These are phyloP conservation scores for Lycaon pictus DNA, from an alignment of 2,113 vertebrate genomes.

Conservation along the genomic window DNA sequence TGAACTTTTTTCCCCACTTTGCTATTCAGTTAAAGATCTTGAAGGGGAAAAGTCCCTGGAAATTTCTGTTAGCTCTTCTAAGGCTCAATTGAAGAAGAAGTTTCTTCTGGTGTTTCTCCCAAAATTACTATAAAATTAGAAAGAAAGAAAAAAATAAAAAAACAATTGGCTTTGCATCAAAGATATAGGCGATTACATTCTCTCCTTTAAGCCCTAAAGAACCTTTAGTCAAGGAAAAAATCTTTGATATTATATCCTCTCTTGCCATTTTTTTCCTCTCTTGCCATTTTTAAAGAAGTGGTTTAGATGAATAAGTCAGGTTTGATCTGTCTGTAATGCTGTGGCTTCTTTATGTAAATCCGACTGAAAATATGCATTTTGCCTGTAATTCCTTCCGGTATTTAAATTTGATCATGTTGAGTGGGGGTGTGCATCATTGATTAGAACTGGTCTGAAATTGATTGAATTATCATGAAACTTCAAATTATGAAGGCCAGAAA, in stretches of 20 bases:
- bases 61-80: not conserved
- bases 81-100: not conserved
- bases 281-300: not conserved
- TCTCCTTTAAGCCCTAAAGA: not conserved
- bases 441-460: not conserved
- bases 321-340: not conserved
- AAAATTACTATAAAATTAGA: not conserved
- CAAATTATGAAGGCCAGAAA: not conserved
- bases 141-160: not conserved
- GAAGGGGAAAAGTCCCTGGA: not conserved
- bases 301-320: not conserved
- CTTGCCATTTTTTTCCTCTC: not conserved
- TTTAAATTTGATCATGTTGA: not conserved
- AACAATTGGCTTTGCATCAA: not conserved
- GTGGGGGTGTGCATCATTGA: not conserved
- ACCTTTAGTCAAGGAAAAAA: not conserved
- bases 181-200: not conserved
- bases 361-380: not conserved
- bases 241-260: not conserved
- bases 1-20: not conserved
- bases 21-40: not conserved
- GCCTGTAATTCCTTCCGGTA: not conserved
- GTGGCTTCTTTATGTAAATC: not conserved
- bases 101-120: not conserved
- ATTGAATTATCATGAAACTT: not conserved